Conservation (phyloP, 2,113 vertebrate species). For the Isichthys henryi region DNA sequence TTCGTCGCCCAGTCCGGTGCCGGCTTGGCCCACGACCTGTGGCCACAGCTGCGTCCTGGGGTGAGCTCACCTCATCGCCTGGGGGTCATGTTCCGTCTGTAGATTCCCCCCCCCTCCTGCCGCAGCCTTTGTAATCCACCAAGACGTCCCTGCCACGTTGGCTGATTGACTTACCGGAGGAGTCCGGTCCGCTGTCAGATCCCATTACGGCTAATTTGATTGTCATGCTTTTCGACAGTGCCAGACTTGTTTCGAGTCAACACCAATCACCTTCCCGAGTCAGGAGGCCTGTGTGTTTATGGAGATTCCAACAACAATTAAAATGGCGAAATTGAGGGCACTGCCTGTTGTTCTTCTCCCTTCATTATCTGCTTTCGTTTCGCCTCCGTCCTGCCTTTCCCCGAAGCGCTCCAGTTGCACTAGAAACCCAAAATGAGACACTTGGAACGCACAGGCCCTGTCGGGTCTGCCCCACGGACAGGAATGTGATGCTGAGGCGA, state of each 20-base stretch:
- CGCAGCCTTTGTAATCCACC: background rate
- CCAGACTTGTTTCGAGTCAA: constrained; percentile 48
- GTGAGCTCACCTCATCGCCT: background rate
- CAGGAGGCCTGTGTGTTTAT: constrained; percentile 10
- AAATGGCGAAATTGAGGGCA: constrained; percentile 15
- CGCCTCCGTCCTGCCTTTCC: background rate
- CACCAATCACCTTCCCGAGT: constrained; percentile 26
- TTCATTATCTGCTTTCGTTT: background rate
- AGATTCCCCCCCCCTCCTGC: background rate
- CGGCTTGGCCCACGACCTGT: background rate
- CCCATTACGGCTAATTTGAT: constrained; percentile 42
- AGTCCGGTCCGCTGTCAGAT: constrained; percentile 49
- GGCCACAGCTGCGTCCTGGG: background rate
- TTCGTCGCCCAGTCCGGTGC: background rate
- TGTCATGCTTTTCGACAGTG: constrained; percentile 46
- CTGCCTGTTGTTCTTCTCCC: background rate
- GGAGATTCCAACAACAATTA: constrained; percentile 19
- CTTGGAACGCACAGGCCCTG: background rate
- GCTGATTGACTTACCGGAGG: constrained; percentile 49
- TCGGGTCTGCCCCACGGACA: background rate
- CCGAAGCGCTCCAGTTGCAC: background rate
- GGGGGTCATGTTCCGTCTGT: background rate
- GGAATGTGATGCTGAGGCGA: background rate
- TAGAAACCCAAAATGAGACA: background rate
- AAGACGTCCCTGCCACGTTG: constrained; percentile 38